A percentile compares a stretch with the other conserved stretches of the same genome.
Evolutionary conservation across 2,113 vertebrate genomes (phyloP).

Genomic region (Nibea coibor): DNA sequence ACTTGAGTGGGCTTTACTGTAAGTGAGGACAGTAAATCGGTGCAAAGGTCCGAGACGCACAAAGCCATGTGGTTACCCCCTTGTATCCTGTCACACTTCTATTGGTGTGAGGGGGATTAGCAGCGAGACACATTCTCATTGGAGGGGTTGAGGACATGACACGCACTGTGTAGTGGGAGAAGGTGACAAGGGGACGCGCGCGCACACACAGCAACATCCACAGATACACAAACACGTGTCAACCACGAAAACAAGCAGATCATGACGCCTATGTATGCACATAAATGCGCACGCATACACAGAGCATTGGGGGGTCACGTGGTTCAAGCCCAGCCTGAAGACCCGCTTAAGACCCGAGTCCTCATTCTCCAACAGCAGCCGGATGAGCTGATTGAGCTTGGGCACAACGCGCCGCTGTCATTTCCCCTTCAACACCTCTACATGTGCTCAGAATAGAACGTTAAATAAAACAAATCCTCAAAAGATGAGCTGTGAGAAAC

Average conservation of each 20-base stretch:
- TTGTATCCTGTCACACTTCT: conserved; percentile 78
- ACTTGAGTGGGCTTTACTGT: conserved; percentile 77
- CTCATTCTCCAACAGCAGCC: conserved; percentile 45
- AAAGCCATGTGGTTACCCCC: conserved; percentile 77
- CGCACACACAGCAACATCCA: conserved; percentile 13
- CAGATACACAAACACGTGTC: conserved; percentile 24
- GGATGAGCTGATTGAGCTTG: conserved; percentile 49
- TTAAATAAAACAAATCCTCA: conserved; percentile 61
- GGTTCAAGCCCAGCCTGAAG: conserved; percentile 53
- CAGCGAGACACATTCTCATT: conserved; percentile 72
- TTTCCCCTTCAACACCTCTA: conserved; percentile 48
- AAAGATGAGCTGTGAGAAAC: conserved; percentile 65
- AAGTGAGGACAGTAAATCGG: conserved; percentile 79
- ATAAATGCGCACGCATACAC: conserved; percentile 22
- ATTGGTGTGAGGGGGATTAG: conserved; percentile 76
- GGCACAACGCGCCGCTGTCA: conserved; percentile 35
- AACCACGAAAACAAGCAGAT: conserved; percentile 37
- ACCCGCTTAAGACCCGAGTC: conserved; percentile 53
- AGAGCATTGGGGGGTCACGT: conserved; percentile 30
- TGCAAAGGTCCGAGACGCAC: conserved; percentile 78
- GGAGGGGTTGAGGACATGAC: conserved; percentile 79
- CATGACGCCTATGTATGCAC: conserved; percentile 41
- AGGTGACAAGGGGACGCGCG: conserved; percentile 46
- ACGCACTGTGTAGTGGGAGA: conserved; percentile 52
- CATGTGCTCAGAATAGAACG: conserved; percentile 66